Evolutionary conservation across 2,888 invertebrate species (phyloP), one percentile per base, ranked within the genome.

Genomic region (Andrena bicolor): DNA sequence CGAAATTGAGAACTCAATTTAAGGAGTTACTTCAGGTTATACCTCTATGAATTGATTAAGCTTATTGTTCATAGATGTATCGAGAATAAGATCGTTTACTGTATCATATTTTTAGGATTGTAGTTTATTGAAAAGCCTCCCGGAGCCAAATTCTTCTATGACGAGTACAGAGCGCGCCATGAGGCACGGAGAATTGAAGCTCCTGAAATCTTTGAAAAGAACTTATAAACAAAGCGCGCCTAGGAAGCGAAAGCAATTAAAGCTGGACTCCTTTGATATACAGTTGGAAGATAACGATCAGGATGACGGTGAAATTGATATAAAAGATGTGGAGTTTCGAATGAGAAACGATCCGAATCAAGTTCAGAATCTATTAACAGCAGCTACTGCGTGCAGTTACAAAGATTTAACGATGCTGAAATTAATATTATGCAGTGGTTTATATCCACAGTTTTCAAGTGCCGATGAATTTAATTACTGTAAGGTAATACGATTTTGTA

Each of bases 371-470:
- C 94, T 97, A 68, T 94, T 97, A 6, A 94, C 95, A 35, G 96
- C 96, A 51, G 95, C 96, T 1, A 95, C 95, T 60, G 95, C 96
- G 0, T 95, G 95, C 51, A 96, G 95, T 83, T 95, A 96, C 89
- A 96, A 96, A 88, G 97, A 97, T 91, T 92, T 97, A 20, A 95
- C 96, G 78, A 95, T 97, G 93, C 92, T 97, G 20, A 97, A 97
- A 93, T 94, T 98, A 58, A 97, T 99, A 76, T 94, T 99, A 26
- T 97, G 98, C 87, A 97, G 98, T 94, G 99, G 99, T 0, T 95
- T 99, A 70, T 99, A 99, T 94, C 99, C 99, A 0, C 99, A 99
- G 94, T 96, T 99, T 76, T 98, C 99, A 0, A 96, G 98, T n/a
- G 96, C 98, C 0, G 99, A 99, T 93, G 98, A 98, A 90, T 97